Conservation (phyloP, 2,888 invertebrate species). For the Eilema caniola region DNA sequence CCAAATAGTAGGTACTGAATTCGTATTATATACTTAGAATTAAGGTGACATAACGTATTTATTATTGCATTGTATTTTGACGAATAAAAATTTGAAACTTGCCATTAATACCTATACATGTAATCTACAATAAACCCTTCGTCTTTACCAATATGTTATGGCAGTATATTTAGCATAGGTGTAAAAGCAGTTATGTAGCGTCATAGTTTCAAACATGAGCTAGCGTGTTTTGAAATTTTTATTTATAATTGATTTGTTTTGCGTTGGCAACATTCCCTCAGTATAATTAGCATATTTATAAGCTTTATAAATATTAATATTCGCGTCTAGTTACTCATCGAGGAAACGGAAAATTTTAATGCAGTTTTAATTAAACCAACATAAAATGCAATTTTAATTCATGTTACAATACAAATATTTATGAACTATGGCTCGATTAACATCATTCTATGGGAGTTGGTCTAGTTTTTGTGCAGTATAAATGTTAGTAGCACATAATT, state of each 20-base stretch:
- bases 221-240: background rate
- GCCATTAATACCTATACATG: no score
- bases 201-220: no score
- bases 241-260: background rate
- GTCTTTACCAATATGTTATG: no score
- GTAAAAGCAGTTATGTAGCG: no score
- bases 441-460: background rate
- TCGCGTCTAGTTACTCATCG: background rate
- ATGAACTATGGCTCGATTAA: background rate
- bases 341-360: background rate
- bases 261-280: background rate
- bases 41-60: no score
- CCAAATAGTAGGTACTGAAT: no score
- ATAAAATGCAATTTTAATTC: conserved; percentile 3
- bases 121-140: no score
- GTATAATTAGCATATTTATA: background rate
- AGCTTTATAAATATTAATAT: background rate
- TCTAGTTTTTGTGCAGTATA: background rate
- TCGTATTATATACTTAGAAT: no score
- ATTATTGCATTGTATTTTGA: no score
- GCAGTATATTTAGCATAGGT: no score
- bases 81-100: no score
- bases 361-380: background rate
- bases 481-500: background rate
- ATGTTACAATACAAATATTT: conserved; percentile 3